Conservation (phyloP, 1,140 invertebrate species). For the Lepidotrigona ventralis region DNA sequence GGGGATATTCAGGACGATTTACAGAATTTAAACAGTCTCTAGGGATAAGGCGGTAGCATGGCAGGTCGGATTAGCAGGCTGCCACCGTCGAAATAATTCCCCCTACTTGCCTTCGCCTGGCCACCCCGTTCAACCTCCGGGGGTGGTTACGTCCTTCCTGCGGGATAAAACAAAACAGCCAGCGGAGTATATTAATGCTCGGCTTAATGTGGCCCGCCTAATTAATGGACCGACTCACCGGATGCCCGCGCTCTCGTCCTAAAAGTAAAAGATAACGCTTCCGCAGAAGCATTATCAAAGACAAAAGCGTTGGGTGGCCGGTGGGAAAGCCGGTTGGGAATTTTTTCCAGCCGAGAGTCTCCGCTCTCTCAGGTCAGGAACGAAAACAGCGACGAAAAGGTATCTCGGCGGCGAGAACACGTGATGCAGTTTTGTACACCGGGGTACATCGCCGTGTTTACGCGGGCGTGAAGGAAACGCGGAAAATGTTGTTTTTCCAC, state of each 20-base stretch:
- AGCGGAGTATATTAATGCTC: conserved; percentile 80
- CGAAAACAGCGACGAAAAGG: conserved; percentile 27
- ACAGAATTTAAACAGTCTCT: conserved; percentile 79
- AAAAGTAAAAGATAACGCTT: conserved; percentile 78
- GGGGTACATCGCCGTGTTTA: not conserved
- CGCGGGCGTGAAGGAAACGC: conserved; percentile 26
- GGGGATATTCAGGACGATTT: conserved; percentile 68
- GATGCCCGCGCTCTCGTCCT: conserved; percentile 63
- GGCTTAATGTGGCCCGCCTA: conserved; percentile 79
- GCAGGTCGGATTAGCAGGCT: conserved; percentile 73
- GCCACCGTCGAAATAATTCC: conserved; percentile 63
- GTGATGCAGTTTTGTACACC: not conserved
- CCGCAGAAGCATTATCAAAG: conserved; percentile 73
- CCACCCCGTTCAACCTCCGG: conserved; percentile 54
- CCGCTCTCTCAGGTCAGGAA: not conserved
- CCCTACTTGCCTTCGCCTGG: conserved; percentile 28
- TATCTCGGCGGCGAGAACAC: conserved; percentile 1
- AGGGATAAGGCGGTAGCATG: conserved; percentile 72
- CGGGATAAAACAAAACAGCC: conserved; percentile 80
- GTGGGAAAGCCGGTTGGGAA: not conserved
- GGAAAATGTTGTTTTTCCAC: conserved; percentile 51
- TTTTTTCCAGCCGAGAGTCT: not conserved
- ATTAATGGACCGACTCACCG: conserved; percentile 80
- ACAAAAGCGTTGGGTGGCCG: conserved; percentile 66
- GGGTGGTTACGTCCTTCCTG: conserved; percentile 73